Evolutionary conservation across 2,113 vertebrate genomes (phyloP), one percentile per base, ranked within the genome.

Genomic region (Nerophis ophidion): DNA sequence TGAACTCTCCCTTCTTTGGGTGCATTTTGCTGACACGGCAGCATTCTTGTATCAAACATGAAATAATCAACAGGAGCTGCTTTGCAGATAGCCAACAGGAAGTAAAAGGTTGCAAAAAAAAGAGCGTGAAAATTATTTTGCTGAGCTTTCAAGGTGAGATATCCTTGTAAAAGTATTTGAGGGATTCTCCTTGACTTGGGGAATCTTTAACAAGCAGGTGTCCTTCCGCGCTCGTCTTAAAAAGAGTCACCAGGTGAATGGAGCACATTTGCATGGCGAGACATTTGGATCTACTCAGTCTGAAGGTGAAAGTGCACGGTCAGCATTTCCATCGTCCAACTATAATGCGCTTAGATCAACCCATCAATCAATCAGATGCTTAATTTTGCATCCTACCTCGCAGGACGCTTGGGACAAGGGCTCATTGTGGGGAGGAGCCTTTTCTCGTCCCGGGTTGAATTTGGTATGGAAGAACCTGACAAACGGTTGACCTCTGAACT

Each of bases 51-150:
- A 42, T 19, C 54, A 56, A 54, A 54, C 35, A 38, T 35, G 16
- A 16, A 56, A 38, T 13, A 56, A 56, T 36, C 38, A 36, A 16
- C 38, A 10, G 54, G 36, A 38, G 38, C 19, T 11, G 54, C 54
- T 56, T 56, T 56, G 54, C 36, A 56, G 54, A 42, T 56, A 56
- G 16, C 38, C 54, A 36, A 53, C 6, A 10, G 51, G 35, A 2
- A 33, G 7, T 33, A 17, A 17, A 16, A 48, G 3, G 16, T 19
- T 19, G 8, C 12, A 12, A 16, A 42, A 4, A 56, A 42, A 38
- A 16, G 7, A 26, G 36, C 10, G 10, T 42, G 42, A 13, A 56
- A 56, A 56, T 19, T 36, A 3, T 56, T 42, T 13, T 17, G 7
- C 10, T 36, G 38, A 56, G 42, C 17, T 42, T 19, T 44, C 12